A percentile compares a stretch with the other conserved stretches of the same genome.
These are phyloP conservation scores for Eupithecia exiguata DNA, from an alignment of 2,888 invertebrate genomes.

Conservation along the genomic window DNA sequence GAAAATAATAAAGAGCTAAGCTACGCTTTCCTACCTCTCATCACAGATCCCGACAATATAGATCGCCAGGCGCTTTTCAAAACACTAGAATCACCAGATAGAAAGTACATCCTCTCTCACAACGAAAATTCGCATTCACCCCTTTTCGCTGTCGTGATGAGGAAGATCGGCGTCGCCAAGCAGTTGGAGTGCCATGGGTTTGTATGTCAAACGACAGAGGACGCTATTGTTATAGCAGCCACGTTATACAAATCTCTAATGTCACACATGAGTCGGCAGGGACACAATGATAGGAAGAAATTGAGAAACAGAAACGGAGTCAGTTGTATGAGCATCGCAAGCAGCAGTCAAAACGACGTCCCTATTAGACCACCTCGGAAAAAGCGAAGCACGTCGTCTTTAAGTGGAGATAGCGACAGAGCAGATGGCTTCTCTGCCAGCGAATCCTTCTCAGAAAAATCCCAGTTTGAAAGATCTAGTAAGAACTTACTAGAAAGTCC, in stretches of 20 bases:
- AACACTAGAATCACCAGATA: slow-evolving; percentile 80
- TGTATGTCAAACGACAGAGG: slow-evolving; percentile 94
- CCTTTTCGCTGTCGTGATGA: slow-evolving; percentile 95
- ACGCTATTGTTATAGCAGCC: slow-evolving; percentile 95
- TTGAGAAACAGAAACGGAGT: slow-evolving; percentile 89
- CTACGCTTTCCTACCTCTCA: slow-evolving; percentile 93
- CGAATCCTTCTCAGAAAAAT: slow-evolving; percentile 78
- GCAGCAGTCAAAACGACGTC: slow-evolving; percentile 78
- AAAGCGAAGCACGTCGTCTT: slow-evolving; percentile 87
- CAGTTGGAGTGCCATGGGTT: slow-evolving; percentile 95
- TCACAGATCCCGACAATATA: slow-evolving; percentile 91
- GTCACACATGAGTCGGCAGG: slow-evolving; percentile 88
- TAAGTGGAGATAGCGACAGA: slow-evolving; percentile 85
- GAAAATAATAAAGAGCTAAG: slow-evolving; percentile 81
- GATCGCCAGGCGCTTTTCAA: slow-evolving; percentile 88
- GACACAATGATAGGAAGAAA: slow-evolving; percentile 81
- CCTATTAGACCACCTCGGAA: slow-evolving; percentile 90
- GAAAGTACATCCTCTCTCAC: slow-evolving; percentile 82
- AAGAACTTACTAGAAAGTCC: slow-evolving; percentile 83
- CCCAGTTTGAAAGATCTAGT: slow-evolving; percentile 81
- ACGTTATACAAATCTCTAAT: slow-evolving; percentile 95
- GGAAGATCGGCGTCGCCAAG: slow-evolving; percentile 89
- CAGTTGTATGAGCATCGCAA: slow-evolving; percentile 90
- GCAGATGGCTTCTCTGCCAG: slow-evolving; percentile 79
- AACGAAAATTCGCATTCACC: slow-evolving; percentile 89